phyloP scores from a whole-genome alignment of 2,797 vertebrate species.

The Gephyroberyx darwinii region DNA sequence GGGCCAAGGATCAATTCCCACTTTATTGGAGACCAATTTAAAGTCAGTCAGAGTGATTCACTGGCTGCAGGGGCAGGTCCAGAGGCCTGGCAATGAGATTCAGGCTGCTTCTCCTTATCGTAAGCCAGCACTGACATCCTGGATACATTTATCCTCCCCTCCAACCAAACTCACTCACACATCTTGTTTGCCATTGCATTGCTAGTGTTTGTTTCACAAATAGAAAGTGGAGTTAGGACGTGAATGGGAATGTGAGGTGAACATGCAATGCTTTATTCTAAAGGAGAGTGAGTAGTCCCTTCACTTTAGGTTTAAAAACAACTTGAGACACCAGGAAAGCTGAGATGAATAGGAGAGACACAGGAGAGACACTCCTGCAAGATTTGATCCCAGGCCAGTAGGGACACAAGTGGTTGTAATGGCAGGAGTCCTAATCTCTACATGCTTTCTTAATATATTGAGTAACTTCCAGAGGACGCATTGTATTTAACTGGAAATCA shows the following conservation, averaged over 20 bases:
- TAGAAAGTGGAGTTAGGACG: background rate
- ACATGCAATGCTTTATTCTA: no score
- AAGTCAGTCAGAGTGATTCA: constrained; percentile 81
- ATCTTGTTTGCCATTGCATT: constrained; percentile 45
- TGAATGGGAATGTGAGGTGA: no score
- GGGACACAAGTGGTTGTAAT: background rate
- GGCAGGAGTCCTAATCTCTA: background rate
- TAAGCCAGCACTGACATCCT: constrained; percentile 73
- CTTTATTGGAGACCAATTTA: constrained; percentile 81
- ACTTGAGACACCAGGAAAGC: no score
- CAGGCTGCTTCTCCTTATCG: constrained; percentile 75
- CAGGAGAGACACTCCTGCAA: background rate
- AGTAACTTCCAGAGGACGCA: background rate
- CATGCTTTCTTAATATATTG: background rate
- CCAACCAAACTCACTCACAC: constrained; percentile 46
- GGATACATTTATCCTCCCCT: constrained; percentile 67
- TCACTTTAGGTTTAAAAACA: no score
- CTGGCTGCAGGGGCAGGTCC: constrained; percentile 76
- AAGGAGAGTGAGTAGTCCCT: no score
- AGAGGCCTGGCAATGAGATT: constrained; percentile 78
- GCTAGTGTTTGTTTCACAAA: background rate
- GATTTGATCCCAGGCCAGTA: background rate
- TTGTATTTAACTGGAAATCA: constrained; percentile 27
- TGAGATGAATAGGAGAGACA: background rate
- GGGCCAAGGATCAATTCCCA: constrained; percentile 80